Evolutionary conservation across 2,113 vertebrate species (phyloP).

Genomic region (Mastomys coucha): DNA sequence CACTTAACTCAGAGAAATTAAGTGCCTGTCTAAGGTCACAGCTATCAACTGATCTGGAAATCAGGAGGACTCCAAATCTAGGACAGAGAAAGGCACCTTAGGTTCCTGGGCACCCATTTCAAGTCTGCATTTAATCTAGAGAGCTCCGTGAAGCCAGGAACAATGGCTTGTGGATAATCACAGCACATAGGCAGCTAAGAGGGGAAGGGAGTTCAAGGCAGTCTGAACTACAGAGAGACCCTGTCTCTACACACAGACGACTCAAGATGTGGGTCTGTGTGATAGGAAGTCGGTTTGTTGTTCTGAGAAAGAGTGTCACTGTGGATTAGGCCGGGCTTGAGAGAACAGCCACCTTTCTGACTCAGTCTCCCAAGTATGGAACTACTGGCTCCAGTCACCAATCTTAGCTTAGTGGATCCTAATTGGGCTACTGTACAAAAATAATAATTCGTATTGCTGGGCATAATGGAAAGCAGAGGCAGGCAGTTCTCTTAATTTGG

Average conservation of each 20-base stretch:
- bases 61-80: neutral
- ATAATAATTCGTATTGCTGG: neutral
- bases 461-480: neutral
- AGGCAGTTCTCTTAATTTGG: neutral
- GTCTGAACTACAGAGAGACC: neutral
- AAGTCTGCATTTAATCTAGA: neutral
- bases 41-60: neutral
- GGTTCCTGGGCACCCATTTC: neutral
- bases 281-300: neutral
- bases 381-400: neutral
- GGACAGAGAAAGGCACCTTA: slow-evolving; percentile 4
- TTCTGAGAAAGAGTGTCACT: neutral
- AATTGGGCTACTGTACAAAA: slow-evolving; percentile 15
- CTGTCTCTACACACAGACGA: neutral
- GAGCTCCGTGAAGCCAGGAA: neutral
- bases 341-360: neutral
- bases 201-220: neutral
- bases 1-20: slow-evolving; percentile 35
- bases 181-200: neutral
- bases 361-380: neutral
- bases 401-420: slow-evolving; percentile 35
- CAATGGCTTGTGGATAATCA: neutral
- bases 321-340: neutral
- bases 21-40: neutral
- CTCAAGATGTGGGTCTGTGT: neutral